phyloP scores from a whole-genome alignment of 1,140 invertebrate genomes.

The Archivesica marissinica region DNA sequence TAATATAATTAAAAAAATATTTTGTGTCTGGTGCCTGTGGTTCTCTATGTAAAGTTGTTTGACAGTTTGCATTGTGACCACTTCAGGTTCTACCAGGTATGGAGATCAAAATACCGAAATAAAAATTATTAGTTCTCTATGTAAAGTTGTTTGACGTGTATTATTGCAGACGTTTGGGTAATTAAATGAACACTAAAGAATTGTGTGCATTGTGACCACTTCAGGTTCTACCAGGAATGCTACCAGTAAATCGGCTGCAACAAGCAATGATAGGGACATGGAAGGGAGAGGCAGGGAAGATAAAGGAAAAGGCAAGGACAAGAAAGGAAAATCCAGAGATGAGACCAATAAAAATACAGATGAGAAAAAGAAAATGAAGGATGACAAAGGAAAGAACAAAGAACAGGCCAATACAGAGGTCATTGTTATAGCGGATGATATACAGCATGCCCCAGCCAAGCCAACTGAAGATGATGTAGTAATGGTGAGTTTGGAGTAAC shows the following conservation, averaged over 20 bases:
- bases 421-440: conserved; percentile 5
- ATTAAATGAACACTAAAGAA: too few species aligned
- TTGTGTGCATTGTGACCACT: neutral
- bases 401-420: neutral
- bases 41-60: too few species aligned
- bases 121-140: too few species aligned
- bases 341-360: neutral
- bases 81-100: neutral
- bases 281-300: neutral
- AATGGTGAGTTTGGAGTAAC: too few species aligned
- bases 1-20: too few species aligned
- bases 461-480: conserved; percentile 37
- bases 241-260: neutral
- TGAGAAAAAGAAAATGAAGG: neutral
- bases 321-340: neutral
- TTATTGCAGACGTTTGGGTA: too few species aligned
- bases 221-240: neutral
- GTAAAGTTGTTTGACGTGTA: too few species aligned
- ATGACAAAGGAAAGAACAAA: neutral
- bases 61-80: neutral
- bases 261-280: neutral
- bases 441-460: conserved; percentile 48
- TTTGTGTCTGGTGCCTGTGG: too few species aligned
- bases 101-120: too few species aligned
- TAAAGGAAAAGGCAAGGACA: neutral